Evolutionary conservation across 1,140 invertebrate genomes (phyloP), one percentile per base, ranked within the genome.

Genomic region (Drosophila elegans): DNA sequence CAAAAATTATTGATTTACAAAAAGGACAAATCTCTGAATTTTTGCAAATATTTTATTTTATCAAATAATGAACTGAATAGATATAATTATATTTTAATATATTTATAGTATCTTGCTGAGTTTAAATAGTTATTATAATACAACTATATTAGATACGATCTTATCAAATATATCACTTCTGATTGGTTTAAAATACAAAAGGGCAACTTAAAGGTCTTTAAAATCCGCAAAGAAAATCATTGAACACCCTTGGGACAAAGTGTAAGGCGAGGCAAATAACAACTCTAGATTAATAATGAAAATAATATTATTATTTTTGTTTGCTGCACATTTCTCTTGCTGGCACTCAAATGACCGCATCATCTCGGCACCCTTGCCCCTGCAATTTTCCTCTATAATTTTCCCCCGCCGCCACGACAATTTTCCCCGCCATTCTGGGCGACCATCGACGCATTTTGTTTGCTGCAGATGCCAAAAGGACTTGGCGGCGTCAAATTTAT

Each of bases 401-500:
- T 61, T 10, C 48, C 59, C 36, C 36, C 4, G 29, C 12, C 51
- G 16, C 44, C 21, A 7, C 10, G 21, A 39, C 13, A 48, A 41
- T 71, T 69, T 49, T 63, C 13, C 52, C 34, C 27, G 11, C 34
- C 29, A 60, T 46, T 11, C 13, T 9, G 46, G 13, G 67, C 59
- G 56, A 44, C 56, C 29, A 72, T 74, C 38, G 49, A 74, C 57
- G 72, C 72, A 74, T 64, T 74, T 74, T 74, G 72, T 74, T 74
- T 74, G 69, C 71, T 56, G 29, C 38, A 69, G 57, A 74, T 74
- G 71, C 71, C 72, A 74, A 74, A 64, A 74, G 72, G 71, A 74
- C 71, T 74, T 74, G 44, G 51, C 71, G 72, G 72, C 72, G 69
- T 74, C 72, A 74, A 74, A 74, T 74, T 74, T 74, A 74, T 74